phyloP scores from a whole-genome alignment of 2,113 vertebrate genomes.

The Pseudolaguvia tuberculata region DNA sequence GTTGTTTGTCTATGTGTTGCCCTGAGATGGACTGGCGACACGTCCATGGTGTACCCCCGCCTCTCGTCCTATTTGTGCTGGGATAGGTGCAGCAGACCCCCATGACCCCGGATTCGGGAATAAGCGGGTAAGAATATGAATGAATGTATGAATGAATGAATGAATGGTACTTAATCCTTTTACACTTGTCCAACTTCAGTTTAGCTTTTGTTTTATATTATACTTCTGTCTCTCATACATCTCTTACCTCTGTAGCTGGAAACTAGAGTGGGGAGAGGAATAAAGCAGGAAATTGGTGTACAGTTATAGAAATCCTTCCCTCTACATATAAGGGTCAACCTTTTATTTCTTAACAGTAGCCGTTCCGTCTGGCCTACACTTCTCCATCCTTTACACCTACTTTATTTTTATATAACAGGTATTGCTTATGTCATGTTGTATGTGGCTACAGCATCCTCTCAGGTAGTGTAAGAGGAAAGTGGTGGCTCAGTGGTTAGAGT shows the following conservation, averaged over 20 bases:
- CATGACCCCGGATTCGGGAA: no score
- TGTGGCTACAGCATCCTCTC: neutral
- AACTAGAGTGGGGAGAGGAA: conserved; percentile 29
- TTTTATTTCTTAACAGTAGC: conserved; percentile 35
- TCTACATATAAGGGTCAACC: conserved; percentile 26
- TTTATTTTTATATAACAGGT: conserved; percentile 6
- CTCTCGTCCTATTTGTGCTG: no score
- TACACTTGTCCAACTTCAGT: neutral
- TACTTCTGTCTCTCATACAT: conserved; percentile 17
- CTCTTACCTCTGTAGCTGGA: conserved; percentile 38
- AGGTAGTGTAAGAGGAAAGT: neutral
- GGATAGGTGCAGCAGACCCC: no score
- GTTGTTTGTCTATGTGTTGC: no score
- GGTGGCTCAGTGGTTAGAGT: no score
- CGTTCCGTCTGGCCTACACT: conserved; percentile 30
- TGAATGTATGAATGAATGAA: no score
- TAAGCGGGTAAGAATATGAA: no score
- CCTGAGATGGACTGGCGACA: no score
- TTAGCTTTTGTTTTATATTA: conserved; percentile 22
- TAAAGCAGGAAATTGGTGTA: conserved; percentile 25
- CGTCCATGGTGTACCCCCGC: no score
- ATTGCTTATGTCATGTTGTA: neutral
- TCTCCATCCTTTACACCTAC: conserved; percentile 33
- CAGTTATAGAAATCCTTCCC: conserved; percentile 29
- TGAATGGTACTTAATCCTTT: conserved; percentile 12